Percentiles rank a stretch among this genome's conserved stretches.
phyloP scores from a whole-genome alignment of 2,113 vertebrate genomes.

The Alexandromys fortis region DNA sequence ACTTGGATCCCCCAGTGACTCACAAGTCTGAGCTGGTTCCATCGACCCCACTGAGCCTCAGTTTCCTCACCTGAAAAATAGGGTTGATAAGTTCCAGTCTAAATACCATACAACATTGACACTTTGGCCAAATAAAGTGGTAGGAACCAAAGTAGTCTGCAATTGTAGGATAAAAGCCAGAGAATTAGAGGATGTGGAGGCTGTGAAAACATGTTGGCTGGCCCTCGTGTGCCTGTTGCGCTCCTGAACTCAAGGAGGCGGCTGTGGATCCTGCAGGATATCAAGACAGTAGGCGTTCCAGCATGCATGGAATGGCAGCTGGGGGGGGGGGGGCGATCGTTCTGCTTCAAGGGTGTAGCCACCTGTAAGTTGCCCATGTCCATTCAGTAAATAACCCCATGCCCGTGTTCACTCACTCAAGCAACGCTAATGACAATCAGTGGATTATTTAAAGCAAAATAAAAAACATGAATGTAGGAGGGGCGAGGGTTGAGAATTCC shows the following conservation, averaged over 20 bases:
- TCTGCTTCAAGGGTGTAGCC: not conserved
- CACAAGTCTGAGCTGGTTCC: not conserved
- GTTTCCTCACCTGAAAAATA: not conserved
- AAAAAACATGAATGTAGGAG: not conserved
- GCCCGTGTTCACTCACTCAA: not conserved
- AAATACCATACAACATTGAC: not conserved
- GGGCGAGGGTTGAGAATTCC: not conserved
- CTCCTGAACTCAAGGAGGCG: accelerated
- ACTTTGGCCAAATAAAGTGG: not conserved
- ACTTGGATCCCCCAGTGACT: not conserved
- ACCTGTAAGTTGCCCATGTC: not conserved
- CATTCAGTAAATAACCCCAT: not conserved
- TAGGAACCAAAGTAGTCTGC: not conserved
- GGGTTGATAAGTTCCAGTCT: not conserved
- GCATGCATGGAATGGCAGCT: not conserved
- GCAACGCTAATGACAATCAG: not conserved
- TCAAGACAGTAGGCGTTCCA: not conserved
- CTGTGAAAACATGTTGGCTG: not conserved
- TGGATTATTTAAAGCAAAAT: not conserved
- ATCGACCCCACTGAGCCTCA: not conserved
- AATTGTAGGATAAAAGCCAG: not conserved
- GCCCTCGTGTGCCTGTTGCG: not conserved
- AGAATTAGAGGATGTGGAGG: no score
- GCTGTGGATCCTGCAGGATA: not conserved
- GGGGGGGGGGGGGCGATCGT: not conserved